Evolutionary conservation across 2,113 vertebrate species (phyloP), one percentile per base, ranked within the genome.

Genomic region (Zapornia atra): DNA sequence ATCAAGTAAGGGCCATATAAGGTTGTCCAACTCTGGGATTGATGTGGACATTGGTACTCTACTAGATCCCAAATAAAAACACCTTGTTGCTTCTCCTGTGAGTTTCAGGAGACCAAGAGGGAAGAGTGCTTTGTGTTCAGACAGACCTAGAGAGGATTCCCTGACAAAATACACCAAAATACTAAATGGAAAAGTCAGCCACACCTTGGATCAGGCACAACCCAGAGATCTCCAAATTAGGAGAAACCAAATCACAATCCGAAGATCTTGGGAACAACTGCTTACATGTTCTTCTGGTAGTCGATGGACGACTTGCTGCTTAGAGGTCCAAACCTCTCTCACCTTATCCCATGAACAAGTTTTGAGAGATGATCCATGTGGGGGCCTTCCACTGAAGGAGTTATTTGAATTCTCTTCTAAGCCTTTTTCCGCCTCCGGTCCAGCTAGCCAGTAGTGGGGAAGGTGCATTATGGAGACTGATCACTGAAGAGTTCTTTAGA

Each of bases 201-300:
- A 31, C 1, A 1, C 42, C 34, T 64, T 70, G 57, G 51, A 6
- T 82, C 3, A 50, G 51, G 26, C 25, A 29, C 7, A 9, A 20
- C 28, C 12, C 70, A 78, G 56, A 51, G 12, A 56, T 46, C n/a
- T 60, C 24, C 25, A 71, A 3, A 7, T 63, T 12, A 31, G 40
- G 17, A 78, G 42, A 73, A 89, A 25, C 4, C 25, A 81, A 59
- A 46, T 46, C 42, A 70, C 63, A 78, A n/a, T 8, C 4, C 31
- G 56, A 48, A 54, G 10, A 66, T 21, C 25, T 28, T 1, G 1
- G 54, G n/a, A 57, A 70, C 3, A 0, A 18, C 15, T 3, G 1
- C 31, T 7, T 28, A 25, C 10, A 29, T 19, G 24, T 75, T 89
- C 36, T 92, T 22, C 20, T 28, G 73, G 56, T 16, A 10, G 29